phyloP scores from a whole-genome alignment of 1,140 invertebrate genomes.

The Conus betulinus region DNA sequence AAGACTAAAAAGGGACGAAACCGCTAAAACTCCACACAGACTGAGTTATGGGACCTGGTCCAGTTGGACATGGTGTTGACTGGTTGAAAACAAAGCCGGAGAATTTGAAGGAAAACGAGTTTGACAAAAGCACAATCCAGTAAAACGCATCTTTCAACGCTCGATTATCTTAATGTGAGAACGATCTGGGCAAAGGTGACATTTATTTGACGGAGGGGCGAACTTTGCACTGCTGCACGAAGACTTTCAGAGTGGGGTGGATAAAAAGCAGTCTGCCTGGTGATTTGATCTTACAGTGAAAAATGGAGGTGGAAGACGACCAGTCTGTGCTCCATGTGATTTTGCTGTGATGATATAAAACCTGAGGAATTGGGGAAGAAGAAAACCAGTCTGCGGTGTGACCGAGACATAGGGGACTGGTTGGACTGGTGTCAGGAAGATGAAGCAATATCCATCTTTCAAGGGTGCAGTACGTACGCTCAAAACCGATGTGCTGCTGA shows the following conservation, averaged over 20 bases:
- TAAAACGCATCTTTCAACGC: not conserved
- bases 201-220: not conserved
- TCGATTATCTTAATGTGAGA: not conserved
- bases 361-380: too few species aligned
- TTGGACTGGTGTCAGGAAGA: too few species aligned
- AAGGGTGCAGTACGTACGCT: too few species aligned
- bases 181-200: not conserved
- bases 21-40: not conserved
- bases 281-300: too few species aligned
- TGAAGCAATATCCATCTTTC: too few species aligned
- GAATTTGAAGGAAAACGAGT: not conserved
- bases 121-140: not conserved
- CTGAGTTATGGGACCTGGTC: not conserved
- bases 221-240: not conserved
- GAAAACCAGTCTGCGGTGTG: too few species aligned
- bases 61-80: not conserved
- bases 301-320: too few species aligned
- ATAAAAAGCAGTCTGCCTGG: too few species aligned
- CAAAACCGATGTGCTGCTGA: too few species aligned
- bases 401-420: too few species aligned
- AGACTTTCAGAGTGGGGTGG: not conserved
- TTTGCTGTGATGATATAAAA: too few species aligned
- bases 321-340: too few species aligned
- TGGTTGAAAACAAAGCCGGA: not conserved
- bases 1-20: not conserved